Evolutionary conservation across 2,797 vertebrate species (phyloP).

Genomic region (Kryptopterus vitreolus): DNA sequence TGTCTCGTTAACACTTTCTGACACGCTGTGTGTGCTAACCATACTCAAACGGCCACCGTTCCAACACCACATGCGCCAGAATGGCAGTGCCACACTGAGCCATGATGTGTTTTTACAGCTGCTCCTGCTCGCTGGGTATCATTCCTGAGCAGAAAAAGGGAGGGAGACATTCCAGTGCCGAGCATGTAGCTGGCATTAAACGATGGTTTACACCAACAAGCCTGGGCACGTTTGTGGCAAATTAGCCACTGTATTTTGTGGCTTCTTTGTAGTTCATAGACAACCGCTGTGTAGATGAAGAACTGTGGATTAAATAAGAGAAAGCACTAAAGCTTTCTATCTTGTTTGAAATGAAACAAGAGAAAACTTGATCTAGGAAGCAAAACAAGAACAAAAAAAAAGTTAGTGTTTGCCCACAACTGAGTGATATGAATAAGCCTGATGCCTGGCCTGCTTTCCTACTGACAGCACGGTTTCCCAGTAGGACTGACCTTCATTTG

Average conservation of each 20-base stretch:
- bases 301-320: background rate
- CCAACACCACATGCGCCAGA: background rate
- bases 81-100: constrained; percentile 11
- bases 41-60: constrained; percentile 17
- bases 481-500: constrained; percentile 36
- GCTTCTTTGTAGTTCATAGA: constrained; percentile 54
- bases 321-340: constrained; percentile 21
- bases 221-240: constrained; percentile 58
- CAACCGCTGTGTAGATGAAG: constrained; percentile 34
- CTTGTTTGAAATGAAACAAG: constrained; percentile 26
- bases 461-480: constrained; percentile 3
- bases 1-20: constrained; percentile 13
- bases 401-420: background rate
- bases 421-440: constrained; percentile 15
- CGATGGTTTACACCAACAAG: constrained; percentile 58
- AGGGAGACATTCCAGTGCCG: constrained; percentile 41
- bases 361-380: constrained; percentile 11
- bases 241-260: constrained; percentile 62
- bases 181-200: constrained; percentile 32
- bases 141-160: constrained; percentile 17
- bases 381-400: constrained; percentile 21
- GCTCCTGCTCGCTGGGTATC: constrained; percentile 48
- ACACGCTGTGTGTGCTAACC: background rate
- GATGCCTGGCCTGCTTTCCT: constrained; percentile 19
- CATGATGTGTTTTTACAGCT: constrained; percentile 50